phyloP scores from a whole-genome alignment of 2,888 invertebrate species.

The Coremacera marginata region DNA sequence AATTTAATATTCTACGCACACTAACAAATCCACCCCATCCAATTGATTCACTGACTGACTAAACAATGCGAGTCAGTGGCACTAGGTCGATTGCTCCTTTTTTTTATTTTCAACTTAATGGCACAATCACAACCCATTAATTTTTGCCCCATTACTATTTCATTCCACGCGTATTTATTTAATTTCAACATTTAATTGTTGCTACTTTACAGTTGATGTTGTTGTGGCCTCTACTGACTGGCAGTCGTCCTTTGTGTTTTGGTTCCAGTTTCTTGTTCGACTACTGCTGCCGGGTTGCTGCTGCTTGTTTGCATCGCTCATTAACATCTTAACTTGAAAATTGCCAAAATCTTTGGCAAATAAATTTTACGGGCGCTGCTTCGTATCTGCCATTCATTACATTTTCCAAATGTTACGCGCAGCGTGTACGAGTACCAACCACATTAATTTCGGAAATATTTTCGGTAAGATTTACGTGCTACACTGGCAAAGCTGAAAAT shows the following conservation, averaged over 20 bases:
- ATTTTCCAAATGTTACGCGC: no score
- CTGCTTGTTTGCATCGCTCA: not conserved
- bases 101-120: not conserved
- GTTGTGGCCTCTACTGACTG: not conserved
- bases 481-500: no score
- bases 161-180: no score
- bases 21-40: no score
- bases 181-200: no score
- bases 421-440: no score
- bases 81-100: not conserved
- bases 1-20: no score
- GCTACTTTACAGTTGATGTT: not conserved
- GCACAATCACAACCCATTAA: slow-evolving; percentile 8
- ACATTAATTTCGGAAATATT: no score
- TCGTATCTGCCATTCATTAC: not conserved
- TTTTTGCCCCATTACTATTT: not conserved
- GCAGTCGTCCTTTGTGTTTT: not conserved
- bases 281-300: not conserved
- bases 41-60: no score
- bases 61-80: no score
- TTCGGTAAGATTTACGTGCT: no score
- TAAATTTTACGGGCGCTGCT: not conserved
- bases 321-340: not conserved
- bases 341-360: slow-evolving; percentile 8
- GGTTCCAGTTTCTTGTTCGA: not conserved